Conservation (phyloP, 2,888 invertebrate genomes). For the Carcina quercana region DNA sequence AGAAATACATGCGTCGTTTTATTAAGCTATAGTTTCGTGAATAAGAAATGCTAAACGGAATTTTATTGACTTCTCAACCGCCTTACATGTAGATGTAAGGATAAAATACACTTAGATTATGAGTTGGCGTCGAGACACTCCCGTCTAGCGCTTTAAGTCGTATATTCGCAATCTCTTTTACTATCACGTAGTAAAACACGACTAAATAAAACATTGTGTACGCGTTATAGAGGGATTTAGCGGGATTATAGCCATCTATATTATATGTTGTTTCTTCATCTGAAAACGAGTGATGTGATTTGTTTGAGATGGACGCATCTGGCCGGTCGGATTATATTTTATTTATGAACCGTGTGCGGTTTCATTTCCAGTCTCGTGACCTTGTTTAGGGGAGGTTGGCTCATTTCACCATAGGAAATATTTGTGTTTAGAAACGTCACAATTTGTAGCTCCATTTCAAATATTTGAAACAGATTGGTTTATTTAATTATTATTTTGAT, state of each 20-base stretch:
- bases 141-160: slow-evolving; percentile 18
- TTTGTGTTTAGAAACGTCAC: slow-evolving; percentile 22
- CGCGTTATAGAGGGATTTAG: slow-evolving; percentile 31
- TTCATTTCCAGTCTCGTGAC: slow-evolving; percentile 27
- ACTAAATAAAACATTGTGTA: slow-evolving; percentile 29
- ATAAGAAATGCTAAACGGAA: slow-evolving; percentile 34
- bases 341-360: slow-evolving; percentile 37
- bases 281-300: slow-evolving; percentile 31
- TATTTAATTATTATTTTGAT: too few relatives aligned
- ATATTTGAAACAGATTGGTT: too few relatives aligned
- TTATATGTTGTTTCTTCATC: slow-evolving; percentile 33
- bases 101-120: slow-evolving; percentile 41
- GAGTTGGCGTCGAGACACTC: slow-evolving; percentile 28
- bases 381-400: slow-evolving; percentile 28
- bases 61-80: slow-evolving; percentile 43
- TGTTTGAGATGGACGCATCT: slow-evolving; percentile 30
- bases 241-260: slow-evolving; percentile 33
- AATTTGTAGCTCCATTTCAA: too few relatives aligned
- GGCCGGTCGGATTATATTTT: slow-evolving; percentile 35
- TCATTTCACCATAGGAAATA: slow-evolving; percentile 23
- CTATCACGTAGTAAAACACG: slow-evolving; percentile 33
- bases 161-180: slow-evolving; percentile 30
- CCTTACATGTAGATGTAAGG: slow-evolving; percentile 26
- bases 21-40: slow-evolving; percentile 34
- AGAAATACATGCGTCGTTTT: slow-evolving; percentile 29